A percentile compares a stretch with the other conserved stretches of the same genome.
Conservation (phyloP, 2,797 vertebrate genomes). For the Hoplostethus atlanticus region DNA sequence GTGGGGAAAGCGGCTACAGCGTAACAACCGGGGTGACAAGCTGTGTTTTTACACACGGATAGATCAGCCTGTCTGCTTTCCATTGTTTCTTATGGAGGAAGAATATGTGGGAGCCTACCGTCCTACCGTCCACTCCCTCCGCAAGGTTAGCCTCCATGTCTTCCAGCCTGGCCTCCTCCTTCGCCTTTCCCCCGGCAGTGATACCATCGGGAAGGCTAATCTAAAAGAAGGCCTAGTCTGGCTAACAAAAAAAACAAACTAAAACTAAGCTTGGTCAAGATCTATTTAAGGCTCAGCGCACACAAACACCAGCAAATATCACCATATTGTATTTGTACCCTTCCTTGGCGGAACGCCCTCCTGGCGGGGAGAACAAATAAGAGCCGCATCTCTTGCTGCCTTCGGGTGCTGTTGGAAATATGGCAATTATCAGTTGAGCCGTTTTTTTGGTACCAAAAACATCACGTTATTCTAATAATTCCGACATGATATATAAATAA, state of each 20-base stretch:
- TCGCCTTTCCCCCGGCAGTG: constrained; percentile 53
- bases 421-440: too few relatives aligned
- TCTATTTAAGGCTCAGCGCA: background rate
- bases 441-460: background rate
- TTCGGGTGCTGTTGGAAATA: constrained; percentile 44
- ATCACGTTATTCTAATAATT: too few relatives aligned
- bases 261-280: constrained; percentile 12
- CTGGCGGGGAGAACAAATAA: constrained; percentile 63
- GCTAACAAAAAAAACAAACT: background rate
- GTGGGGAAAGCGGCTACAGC: constrained; percentile 3
- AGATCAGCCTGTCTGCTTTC: constrained; percentile 18
- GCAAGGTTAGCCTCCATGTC: constrained; percentile 70
- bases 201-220: constrained; percentile 36
- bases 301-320: constrained; percentile 27
- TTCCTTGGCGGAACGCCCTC: constrained; percentile 68
- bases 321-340: constrained; percentile 25
- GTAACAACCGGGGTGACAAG: background rate
- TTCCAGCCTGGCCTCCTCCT: constrained; percentile 60
- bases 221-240: constrained; percentile 32
- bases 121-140: constrained; percentile 64
- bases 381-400: constrained; percentile 65
- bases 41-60: background rate
- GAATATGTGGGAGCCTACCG: constrained; percentile 58
- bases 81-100: constrained; percentile 49
- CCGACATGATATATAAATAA: too few relatives aligned